These are phyloP conservation scores for Heteropelma amictum DNA, from an alignment of 2,888 invertebrate genomes.

Conservation along the genomic window DNA sequence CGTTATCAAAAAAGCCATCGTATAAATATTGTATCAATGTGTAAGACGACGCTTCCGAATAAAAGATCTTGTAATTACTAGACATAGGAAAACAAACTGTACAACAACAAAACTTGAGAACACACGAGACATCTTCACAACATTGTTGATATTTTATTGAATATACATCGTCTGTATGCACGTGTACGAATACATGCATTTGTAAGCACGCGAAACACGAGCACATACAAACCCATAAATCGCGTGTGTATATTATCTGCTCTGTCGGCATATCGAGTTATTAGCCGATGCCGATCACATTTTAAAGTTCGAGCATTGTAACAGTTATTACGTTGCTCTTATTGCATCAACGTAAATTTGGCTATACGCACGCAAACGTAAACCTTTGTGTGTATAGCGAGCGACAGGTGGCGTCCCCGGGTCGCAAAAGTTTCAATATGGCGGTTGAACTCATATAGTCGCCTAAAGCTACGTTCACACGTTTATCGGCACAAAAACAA, in stretches of 20 bases:
- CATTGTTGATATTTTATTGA: conserved; percentile 72
- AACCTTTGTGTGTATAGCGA: background rate
- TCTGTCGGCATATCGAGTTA: conserved; percentile 19
- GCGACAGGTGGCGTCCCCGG: background rate
- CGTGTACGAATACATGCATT: conserved; percentile 45
- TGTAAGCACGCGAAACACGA: too few relatives aligned
- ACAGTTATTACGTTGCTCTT: too few relatives aligned
- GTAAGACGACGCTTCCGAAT: background rate
- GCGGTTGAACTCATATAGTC: too few relatives aligned
- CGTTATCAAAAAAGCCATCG: background rate
- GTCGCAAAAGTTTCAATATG: background rate
- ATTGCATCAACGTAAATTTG: conserved; percentile 12
- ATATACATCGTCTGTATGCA: conserved; percentile 60
- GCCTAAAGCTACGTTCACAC: too few relatives aligned
- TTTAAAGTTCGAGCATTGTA: too few relatives aligned
- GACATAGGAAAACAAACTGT: background rate
- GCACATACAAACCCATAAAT: conserved; percentile 5
- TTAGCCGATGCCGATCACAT: conserved; percentile 39
- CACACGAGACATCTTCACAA: conserved; percentile 58
- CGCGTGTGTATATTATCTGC: conserved; percentile 26
- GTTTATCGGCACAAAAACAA: too few relatives aligned
- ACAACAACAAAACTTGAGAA: background rate
- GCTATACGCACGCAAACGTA: background rate
- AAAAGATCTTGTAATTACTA: background rate
- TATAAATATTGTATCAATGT: background rate